phyloP scores from a whole-genome alignment of 2,888 invertebrate species.

The Pilophorus perplexus region DNA sequence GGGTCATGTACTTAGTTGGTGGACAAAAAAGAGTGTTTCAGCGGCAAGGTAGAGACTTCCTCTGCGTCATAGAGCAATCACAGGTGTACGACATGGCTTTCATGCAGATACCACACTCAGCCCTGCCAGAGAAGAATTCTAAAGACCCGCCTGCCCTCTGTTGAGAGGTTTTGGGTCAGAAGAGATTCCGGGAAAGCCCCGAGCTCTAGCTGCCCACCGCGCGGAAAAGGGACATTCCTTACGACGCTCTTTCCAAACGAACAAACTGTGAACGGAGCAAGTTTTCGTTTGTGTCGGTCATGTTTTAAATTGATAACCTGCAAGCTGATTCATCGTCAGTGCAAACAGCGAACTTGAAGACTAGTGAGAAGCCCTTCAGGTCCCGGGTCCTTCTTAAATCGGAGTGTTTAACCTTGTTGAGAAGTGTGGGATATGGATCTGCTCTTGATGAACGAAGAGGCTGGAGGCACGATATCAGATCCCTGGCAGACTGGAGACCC shows the following conservation, averaged over 20 bases:
- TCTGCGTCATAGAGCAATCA: conserved; percentile 44
- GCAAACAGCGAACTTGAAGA: too few species aligned
- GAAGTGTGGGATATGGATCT: conserved; percentile 45
- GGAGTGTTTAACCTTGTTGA: too few species aligned
- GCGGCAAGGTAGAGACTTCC: conserved; percentile 43
- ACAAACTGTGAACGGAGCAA: conserved; percentile 16
- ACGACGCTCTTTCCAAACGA: conserved; percentile 14
- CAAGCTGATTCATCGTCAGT: conserved; percentile 43
- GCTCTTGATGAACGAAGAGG: conserved; percentile 42
- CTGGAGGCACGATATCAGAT: conserved; percentile 33
- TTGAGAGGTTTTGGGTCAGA: conserved; percentile 39
- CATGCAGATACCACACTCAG: conserved; percentile 49
- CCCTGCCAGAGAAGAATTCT: conserved; percentile 50
- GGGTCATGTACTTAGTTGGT: conserved; percentile 45
- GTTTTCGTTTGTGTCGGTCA: conserved; percentile 11
- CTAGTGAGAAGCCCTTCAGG: too few species aligned
- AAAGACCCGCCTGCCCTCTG: conserved; percentile 49
- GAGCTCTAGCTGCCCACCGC: conserved; percentile 6
- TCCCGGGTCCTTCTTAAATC: too few species aligned
- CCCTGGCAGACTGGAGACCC: conserved; percentile 38
- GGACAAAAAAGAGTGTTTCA: conserved; percentile 44
- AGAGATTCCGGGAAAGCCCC: neutral
- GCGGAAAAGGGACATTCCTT: conserved; percentile 16
- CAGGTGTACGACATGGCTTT: conserved; percentile 49
- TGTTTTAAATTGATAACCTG: conserved; percentile 43